A percentile compares a stretch with the other conserved stretches of the same genome.
These are phyloP conservation scores for Blennius ocellaris DNA, from an alignment of 2,113 vertebrate genomes.

Conservation along the genomic window DNA sequence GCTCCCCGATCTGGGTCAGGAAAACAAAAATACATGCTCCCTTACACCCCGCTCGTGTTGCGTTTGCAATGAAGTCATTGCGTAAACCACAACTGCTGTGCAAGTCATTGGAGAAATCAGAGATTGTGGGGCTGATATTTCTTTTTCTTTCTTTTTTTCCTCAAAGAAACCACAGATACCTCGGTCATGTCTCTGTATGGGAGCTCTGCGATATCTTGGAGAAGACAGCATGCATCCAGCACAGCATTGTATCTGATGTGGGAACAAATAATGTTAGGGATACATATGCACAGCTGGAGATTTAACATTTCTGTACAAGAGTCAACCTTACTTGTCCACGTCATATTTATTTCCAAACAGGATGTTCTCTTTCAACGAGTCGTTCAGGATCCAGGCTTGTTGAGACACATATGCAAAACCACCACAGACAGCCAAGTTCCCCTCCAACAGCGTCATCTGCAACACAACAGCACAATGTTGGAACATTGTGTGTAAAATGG, in stretches of 20 bases:
- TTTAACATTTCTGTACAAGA: background rate
- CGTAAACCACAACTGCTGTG: constrained; percentile 10
- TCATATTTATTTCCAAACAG: constrained; percentile 83
- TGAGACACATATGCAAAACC: constrained; percentile 85
- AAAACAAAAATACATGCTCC: background rate
- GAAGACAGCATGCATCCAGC: constrained; percentile 84
- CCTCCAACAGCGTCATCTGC: constrained; percentile 86
- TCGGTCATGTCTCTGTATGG: constrained; percentile 87
- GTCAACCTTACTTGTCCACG: constrained; percentile 77
- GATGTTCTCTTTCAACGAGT: constrained; percentile 86
- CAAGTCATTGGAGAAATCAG: background rate
- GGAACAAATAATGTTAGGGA: background rate
- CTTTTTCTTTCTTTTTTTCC: background rate
- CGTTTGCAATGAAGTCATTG: background rate
- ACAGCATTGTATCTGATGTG: constrained; percentile 78
- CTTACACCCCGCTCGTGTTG: background rate
- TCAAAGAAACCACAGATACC: constrained; percentile 66
- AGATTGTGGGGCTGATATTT: background rate
- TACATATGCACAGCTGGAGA: background rate
- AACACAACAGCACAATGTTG: constrained; percentile 2
- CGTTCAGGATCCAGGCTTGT: constrained; percentile 88
- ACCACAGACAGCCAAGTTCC: constrained; percentile 79
- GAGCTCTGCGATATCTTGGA: constrained; percentile 81
- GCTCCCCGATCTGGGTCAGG: constrained; percentile 83
- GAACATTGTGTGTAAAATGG: background rate